Evolutionary conservation across 1,140 invertebrate genomes (phyloP).

Genomic region (Drosophila kepulauana): DNA sequence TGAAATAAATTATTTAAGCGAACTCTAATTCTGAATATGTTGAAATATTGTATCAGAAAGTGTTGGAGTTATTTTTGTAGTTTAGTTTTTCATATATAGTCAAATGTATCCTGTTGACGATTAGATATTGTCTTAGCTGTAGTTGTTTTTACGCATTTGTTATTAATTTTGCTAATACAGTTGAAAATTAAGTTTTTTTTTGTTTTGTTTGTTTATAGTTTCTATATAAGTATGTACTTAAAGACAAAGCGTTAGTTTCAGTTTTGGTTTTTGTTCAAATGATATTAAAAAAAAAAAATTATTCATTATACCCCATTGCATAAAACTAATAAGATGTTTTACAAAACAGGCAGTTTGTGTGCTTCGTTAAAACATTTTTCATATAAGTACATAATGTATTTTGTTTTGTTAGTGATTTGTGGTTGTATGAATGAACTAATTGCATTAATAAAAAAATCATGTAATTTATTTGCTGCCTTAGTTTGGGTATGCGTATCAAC

Average conservation of each 20-base stretch:
- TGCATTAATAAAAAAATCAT: constrained; percentile 25
- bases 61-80: constrained; percentile 37
- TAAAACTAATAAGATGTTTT: constrained; percentile 48
- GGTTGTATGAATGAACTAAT: constrained; percentile 31
- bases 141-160: constrained; percentile 52
- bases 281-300: constrained; percentile 50
- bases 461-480: constrained; percentile 40
- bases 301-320: constrained; percentile 47
- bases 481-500: constrained; percentile 46
- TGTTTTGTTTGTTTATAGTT: constrained; percentile 53
- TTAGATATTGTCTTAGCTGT: constrained; percentile 58
- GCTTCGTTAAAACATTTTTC: constrained; percentile 42
- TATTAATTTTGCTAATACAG: constrained; percentile 76
- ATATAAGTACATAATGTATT: constrained; percentile 61
- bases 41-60: constrained; percentile 16
- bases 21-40: constrained; percentile 17
- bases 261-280: constrained; percentile 76
- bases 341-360: constrained; percentile 76
- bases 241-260: constrained; percentile 73
- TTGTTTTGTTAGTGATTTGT: constrained; percentile 22
- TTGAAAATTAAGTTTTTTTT: constrained; percentile 72
- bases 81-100: constrained; percentile 30
- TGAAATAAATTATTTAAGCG: constrained; percentile 25
- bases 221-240: constrained; percentile 65
- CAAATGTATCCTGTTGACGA: constrained; percentile 54